These are phyloP conservation scores for Drosophila prostipennis DNA, from an alignment of 2,888 invertebrate species.

Conservation along the genomic window DNA sequence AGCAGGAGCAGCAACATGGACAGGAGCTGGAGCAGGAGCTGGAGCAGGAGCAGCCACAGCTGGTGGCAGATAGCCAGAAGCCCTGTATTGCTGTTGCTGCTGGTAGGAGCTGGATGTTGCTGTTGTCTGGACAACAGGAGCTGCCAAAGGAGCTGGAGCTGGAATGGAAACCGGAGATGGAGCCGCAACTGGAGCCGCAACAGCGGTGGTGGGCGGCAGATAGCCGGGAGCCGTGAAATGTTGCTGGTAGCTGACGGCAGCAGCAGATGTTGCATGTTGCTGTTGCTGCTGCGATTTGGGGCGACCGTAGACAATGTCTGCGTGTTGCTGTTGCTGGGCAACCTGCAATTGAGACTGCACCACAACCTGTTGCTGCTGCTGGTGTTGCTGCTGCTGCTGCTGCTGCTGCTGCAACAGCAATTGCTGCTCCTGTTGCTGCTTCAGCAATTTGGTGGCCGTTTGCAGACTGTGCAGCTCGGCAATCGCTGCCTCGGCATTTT, in stretches of 20 bases:
- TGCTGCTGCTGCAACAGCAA: conserved; percentile 48
- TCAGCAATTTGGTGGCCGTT: conserved; percentile 62
- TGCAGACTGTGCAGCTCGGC: conserved; percentile 76
- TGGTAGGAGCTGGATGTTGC: no score
- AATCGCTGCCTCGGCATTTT: conserved; percentile 73
- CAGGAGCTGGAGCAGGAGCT: conserved; percentile 16
- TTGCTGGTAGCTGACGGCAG: no score
- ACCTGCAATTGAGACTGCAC: no score
- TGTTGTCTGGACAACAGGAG: no score
- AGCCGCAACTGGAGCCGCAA: no score
- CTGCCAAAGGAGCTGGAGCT: no score
- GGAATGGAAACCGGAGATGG: no score
- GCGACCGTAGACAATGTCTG: conserved; percentile 57
- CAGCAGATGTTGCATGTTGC: no score
- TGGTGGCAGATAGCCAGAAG: conserved; percentile 31
- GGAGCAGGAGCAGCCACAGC: neutral
- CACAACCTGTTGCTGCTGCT: no score
- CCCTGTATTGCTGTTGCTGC: conserved; percentile 29
- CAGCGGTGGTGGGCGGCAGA: no score
- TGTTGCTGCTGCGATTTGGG: conserved; percentile 55
- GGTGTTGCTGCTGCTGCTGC: neutral
- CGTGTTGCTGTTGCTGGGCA: conserved; percentile 34
- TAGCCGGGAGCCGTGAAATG: no score
- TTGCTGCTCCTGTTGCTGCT: conserved; percentile 63
- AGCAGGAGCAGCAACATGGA: neutral